These are phyloP conservation scores for Trichacis sp. DNA, from an alignment of 2,888 invertebrate genomes.

Conservation along the genomic window DNA sequence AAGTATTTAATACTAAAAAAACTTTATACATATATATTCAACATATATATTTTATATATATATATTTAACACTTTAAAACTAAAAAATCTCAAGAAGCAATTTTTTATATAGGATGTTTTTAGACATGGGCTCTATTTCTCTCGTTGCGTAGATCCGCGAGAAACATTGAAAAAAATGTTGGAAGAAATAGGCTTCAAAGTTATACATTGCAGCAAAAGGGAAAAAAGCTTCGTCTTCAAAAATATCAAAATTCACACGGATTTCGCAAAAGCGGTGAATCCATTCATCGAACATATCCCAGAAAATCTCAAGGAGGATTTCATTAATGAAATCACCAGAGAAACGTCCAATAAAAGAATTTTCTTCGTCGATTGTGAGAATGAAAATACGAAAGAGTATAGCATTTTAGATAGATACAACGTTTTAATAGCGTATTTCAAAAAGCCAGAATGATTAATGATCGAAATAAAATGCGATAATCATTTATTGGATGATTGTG, in stretches of 20 bases:
- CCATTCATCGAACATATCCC: constrained; percentile 78
- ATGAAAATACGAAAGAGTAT: constrained; percentile 66
- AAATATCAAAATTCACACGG: constrained; percentile 72
- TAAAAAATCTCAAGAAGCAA: not conserved
- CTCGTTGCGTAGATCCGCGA: constrained; percentile 74
- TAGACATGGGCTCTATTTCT: constrained; percentile 78
- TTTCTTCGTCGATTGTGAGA: constrained; percentile 65
- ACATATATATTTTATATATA: too few relatives aligned
- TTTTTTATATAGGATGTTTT: constrained; percentile 71
- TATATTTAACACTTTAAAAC: too few relatives aligned
- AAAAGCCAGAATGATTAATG: constrained; percentile 48
- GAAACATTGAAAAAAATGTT: constrained; percentile 72
- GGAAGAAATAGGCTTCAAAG: constrained; percentile 74
- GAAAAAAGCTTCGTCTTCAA: constrained; percentile 74
- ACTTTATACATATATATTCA: too few relatives aligned
- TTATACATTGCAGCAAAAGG: constrained; percentile 73
- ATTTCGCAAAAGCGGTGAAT: constrained; percentile 72
- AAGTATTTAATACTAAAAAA: too few relatives aligned
- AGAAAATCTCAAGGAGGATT: constrained; percentile 72
- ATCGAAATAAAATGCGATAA: not conserved
- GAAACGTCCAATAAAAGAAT: constrained; percentile 70
- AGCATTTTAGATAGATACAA: constrained; percentile 66
- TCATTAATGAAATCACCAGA: constrained; percentile 74
- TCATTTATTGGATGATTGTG: not conserved
- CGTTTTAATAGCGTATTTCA: constrained; percentile 57